Base-by-base conservation (phyloP, 2,797 vertebrate genomes). In the Clarias fuscus region DNA sequence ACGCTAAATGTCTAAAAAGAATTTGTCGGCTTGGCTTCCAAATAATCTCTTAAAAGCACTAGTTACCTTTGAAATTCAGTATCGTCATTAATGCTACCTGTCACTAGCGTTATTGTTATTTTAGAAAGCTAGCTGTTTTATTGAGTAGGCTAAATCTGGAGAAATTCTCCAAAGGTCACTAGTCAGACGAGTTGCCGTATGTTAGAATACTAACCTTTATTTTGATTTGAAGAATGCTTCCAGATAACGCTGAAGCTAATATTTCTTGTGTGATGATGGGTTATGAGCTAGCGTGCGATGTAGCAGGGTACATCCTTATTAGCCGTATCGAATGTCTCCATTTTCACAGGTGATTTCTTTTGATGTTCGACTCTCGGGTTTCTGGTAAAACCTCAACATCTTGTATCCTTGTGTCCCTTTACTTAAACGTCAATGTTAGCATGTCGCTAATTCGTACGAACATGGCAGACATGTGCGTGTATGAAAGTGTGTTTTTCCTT, bases 401-500 rank as follows among this genome's bases (percentile, higher is more conserved):
- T 58, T 18, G 18, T n/a, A 8, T 24, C 17, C 24, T 5, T 53
- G 5, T 24, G 58, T 61, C 56, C 33, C 48, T 82, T 80, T 64
- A 43, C 22, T 15, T 8, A 22, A 7, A n/a, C 27, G 5, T 88
- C 64, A 85, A 86, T 14, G 48, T 48, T 68, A 58, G 79, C 22
- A 0, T 53, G 18, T n/a, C 48, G 53, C 56, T 30, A 82, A 81
- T 86, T 24, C 64, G 33, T 82, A 48, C 22, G 68, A 71, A 81
- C 68, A 70, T 1, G 4, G 18, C 53, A 73, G 58, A 30, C 56
- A 4, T 37, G 59, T 48, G 71, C 30, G n/a, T 59, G 40, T 65
- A 48, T 22, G 48, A 81, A 73, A 84, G 73, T 77, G 58, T 62
- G 59, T 61, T 40, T 43, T 22, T 5, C 58, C 77, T 58, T 88